phyloP scores from a whole-genome alignment of 2,797 vertebrate species.

The Sebastes glaucus region DNA sequence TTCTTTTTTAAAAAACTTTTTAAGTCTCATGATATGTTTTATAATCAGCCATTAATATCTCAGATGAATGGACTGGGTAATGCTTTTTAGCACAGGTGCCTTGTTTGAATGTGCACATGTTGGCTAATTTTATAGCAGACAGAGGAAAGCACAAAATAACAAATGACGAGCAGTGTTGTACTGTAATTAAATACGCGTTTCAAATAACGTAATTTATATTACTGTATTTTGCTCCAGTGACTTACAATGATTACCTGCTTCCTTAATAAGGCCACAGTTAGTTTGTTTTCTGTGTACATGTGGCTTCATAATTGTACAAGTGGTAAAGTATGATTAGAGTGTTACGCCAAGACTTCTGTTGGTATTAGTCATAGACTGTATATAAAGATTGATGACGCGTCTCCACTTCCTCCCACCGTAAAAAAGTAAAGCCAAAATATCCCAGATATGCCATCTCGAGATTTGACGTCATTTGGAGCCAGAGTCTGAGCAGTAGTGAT shows the following conservation, averaged over 20 bases:
- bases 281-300: not conserved
- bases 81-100: slow-evolving; percentile 12
- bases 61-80: slow-evolving; percentile 17
- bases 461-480: no score
- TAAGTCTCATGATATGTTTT: not conserved
- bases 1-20: not conserved
- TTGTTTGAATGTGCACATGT: slow-evolving; percentile 32
- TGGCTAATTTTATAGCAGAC: slow-evolving; percentile 6
- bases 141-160: slow-evolving; percentile 4
- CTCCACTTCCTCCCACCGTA: no score
- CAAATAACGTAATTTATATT: slow-evolving; percentile 30
- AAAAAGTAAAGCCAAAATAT: no score
- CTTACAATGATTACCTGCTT: slow-evolving; percentile 38
- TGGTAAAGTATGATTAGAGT: not conserved
- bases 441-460: no score
- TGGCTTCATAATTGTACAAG: slow-evolving; percentile 13
- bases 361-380: not conserved
- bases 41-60: not conserved
- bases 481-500: no score
- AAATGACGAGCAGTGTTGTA: slow-evolving; percentile 21
- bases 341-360: not conserved
- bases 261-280: slow-evolving; percentile 21
- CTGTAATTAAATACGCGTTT: slow-evolving; percentile 26
- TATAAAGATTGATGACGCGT: no score
- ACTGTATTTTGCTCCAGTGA: slow-evolving; percentile 40